These are phyloP conservation scores for Limenitis camilla DNA, from an alignment of 2,888 invertebrate species.

Conservation along the genomic window DNA sequence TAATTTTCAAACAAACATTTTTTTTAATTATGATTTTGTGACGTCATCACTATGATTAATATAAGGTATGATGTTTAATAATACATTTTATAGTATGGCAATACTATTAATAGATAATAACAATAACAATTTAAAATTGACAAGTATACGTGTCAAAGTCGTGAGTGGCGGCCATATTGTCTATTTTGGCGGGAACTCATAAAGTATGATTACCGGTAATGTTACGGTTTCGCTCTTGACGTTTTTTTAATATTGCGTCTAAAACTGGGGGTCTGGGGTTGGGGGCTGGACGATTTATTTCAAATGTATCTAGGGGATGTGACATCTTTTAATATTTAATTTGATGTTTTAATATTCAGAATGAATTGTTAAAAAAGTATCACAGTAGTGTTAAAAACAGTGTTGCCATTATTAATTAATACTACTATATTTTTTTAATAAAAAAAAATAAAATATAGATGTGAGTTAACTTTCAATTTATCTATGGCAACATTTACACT, in stretches of 20 bases:
- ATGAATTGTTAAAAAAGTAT: too few species aligned
- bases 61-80: too few species aligned
- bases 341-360: background rate
- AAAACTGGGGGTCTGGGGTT: conserved; percentile 21
- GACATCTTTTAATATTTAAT: conserved; percentile 3
- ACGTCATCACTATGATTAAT: too few species aligned
- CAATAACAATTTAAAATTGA: conserved; percentile 51
- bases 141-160: conserved; percentile 53
- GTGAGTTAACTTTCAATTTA: too few species aligned
- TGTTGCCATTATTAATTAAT: background rate
- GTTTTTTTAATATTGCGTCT: conserved; percentile 31
- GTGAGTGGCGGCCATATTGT: conserved; percentile 48
- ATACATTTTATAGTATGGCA: too few species aligned
- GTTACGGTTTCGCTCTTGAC: conserved; percentile 51
- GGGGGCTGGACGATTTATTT: conserved; percentile 19
- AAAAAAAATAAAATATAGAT: too few species aligned
- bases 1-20: too few species aligned
- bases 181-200: conserved; percentile 60
- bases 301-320: conserved; percentile 6
- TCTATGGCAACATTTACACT: too few species aligned
- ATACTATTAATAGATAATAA: background rate
- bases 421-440: too few species aligned
- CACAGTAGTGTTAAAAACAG: too few species aligned
- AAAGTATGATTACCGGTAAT: conserved; percentile 65
- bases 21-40: too few species aligned